A percentile compares a stretch with the other conserved stretches of the same genome.
phyloP scores from a whole-genome alignment of 2,797 vertebrate species.

The Poecilia picta region DNA sequence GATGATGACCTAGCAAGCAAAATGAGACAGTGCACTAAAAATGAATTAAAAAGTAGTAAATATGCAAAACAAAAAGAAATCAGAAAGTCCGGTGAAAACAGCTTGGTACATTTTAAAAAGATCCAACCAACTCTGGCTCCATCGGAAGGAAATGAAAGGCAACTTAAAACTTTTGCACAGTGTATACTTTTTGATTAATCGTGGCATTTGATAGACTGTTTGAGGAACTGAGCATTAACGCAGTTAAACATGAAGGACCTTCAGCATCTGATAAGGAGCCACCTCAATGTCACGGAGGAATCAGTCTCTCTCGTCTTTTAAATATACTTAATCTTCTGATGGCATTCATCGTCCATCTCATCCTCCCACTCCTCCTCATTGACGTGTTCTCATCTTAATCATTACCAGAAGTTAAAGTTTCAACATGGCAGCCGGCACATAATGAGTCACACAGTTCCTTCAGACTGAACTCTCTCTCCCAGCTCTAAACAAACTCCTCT shows the following conservation, averaged over 20 bases:
- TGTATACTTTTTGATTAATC: conserved; percentile 54
- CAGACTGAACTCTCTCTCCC: conserved; percentile 6
- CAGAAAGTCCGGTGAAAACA: too few species aligned
- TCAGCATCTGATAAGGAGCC: conserved; percentile 59
- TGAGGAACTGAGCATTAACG: conserved; percentile 33
- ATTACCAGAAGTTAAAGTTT: conserved; percentile 42
- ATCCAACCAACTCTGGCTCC: neutral
- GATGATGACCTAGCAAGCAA: neutral
- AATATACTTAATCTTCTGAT: conserved; percentile 52
- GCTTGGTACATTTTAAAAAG: neutral
- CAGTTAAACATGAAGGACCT: conserved; percentile 53
- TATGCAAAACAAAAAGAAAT: neutral
- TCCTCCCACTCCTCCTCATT: conserved; percentile 55
- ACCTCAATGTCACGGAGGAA: conserved; percentile 47
- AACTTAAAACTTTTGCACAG: neutral
- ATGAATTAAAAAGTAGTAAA: neutral
- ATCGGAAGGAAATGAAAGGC: neutral
- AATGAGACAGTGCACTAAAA: neutral
- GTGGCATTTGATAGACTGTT: conserved; percentile 26
- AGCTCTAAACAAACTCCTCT: conserved; percentile 11
- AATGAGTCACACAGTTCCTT: conserved; percentile 26
- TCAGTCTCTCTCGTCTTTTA: conserved; percentile 54
- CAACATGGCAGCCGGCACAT: conserved; percentile 15
- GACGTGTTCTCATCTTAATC: conserved; percentile 58
- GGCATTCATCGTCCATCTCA: conserved; percentile 58